Evolutionary conservation across 2,888 invertebrate genomes (phyloP), one percentile per base, ranked within the genome.

Genomic region (Sclerodermus sp.): DNA sequence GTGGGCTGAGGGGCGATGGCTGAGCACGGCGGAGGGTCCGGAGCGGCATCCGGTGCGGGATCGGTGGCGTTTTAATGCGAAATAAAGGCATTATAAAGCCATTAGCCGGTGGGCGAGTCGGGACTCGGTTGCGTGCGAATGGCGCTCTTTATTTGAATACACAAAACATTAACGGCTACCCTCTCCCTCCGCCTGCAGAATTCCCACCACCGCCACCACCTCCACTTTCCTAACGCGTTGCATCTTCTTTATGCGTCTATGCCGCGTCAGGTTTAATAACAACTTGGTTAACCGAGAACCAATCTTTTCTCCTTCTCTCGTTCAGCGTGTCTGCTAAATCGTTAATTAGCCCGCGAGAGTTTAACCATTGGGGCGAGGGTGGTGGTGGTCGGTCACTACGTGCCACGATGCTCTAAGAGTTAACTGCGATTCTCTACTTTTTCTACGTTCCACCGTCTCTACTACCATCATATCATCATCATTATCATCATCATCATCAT

Each of bases 71-170:
- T 74, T 72, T 67, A 70, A 72, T 66, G 66, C 66, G 69, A 65
- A 73, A 74, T 70, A 64, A 73, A 73, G 73, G 74, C 74, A 75
- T 74, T 75, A 75, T 74, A 74, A 76, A 74, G 62, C 66, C 75
- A 74, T 76, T 74, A 74, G 68, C 64, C 53, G 51, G 53, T 50
- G 59, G 58, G 58, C 53, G 45, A 17, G 53, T 51, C 53, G 45
- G 53, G 50, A 42, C 49, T 18, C 53, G 62, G 55, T 67, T 68
- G 71, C 70, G 74, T 69, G 73, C 67, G 58, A 66, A 67, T 58
- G 60, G 44, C 64, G 55, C 66, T 65, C 69, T 71, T 71, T 73
- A 72, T 73, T 73, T 70, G 70, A 72, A 73, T 75, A 71, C 70
- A 73, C 72, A 71, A 74, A 74, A 70, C 74, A 70, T 74, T 72